These are phyloP conservation scores for Myodes glareolus DNA, from an alignment of 2,113 vertebrate genomes.

Conservation along the genomic window DNA sequence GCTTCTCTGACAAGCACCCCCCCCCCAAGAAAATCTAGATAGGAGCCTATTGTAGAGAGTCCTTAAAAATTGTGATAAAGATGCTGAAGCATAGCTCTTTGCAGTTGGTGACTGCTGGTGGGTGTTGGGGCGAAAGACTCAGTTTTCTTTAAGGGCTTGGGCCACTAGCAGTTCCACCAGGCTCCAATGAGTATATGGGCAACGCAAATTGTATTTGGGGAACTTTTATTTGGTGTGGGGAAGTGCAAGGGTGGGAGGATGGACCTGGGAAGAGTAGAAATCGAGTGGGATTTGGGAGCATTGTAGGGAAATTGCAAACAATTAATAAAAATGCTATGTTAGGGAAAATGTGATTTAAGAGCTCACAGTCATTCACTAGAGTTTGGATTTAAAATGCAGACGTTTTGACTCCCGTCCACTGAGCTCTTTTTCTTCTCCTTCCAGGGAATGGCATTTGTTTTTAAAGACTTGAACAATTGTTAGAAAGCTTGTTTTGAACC, in stretches of 20 bases:
- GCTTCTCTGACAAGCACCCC: background rate
- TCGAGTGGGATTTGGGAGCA: rapidly evolving
- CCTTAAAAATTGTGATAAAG: background rate
- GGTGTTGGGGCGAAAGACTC: background rate
- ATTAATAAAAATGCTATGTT: background rate
- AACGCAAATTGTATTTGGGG: background rate
- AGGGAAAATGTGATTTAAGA: background rate
- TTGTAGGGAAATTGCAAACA: background rate
- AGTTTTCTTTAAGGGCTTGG: background rate
- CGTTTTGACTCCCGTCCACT: background rate
- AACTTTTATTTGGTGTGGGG: background rate
- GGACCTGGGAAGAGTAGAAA: background rate
- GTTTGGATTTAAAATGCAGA: background rate
- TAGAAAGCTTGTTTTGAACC: background rate
- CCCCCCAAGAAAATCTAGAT: background rate
- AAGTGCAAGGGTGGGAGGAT: background rate
- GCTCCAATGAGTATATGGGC: background rate
- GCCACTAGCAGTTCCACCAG: background rate
- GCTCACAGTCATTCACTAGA: background rate
- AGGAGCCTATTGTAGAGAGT: background rate
- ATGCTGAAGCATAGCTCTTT: background rate
- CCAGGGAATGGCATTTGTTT: background rate
- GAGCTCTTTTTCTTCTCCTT: background rate
- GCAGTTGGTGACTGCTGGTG: rapidly evolving
- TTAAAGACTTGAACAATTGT: background rate